Conservation (phyloP, 2,113 vertebrate genomes). For the Rutilus rutilus region DNA sequence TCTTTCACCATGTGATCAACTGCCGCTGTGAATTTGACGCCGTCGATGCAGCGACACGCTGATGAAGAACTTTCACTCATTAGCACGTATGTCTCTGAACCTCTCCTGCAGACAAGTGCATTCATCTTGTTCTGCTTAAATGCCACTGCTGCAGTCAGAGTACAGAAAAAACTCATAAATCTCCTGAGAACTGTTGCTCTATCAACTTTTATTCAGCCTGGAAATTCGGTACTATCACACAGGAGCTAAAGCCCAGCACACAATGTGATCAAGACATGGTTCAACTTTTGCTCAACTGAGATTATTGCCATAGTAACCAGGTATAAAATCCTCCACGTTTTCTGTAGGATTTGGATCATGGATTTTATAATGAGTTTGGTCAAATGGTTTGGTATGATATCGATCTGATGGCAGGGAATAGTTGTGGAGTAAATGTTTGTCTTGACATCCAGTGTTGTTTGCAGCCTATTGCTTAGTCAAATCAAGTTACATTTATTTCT, state of each 20-base stretch:
- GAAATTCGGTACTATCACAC: background rate
- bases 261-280: slow-evolving; percentile 4
- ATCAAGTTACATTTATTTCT: background rate
- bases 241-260: background rate
- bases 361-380: slow-evolving; percentile 25
- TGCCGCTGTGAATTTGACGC: background rate
- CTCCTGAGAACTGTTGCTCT: slow-evolving; percentile 16
- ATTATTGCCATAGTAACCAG: slow-evolving; percentile 51
- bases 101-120: slow-evolving; percentile 14
- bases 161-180: slow-evolving; percentile 10
- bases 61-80: slow-evolving; percentile 22
- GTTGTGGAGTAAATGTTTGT: background rate
- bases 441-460: background rate
- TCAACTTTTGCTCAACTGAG: slow-evolving; percentile 13
- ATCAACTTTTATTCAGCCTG: slow-evolving; percentile 8
- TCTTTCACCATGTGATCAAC: slow-evolving; percentile 16
- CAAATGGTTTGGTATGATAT: slow-evolving; percentile 6
- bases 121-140: slow-evolving; percentile 32
- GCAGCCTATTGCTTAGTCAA: background rate
- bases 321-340: slow-evolving; percentile 8
- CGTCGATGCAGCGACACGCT: background rate
- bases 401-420: background rate
- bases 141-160: slow-evolving; percentile 19
- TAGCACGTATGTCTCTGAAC: background rate
- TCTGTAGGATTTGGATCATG: slow-evolving; percentile 16